Base-by-base conservation (phyloP, 2,797 vertebrate species). In the Oreonectes daqikongensis region DNA sequence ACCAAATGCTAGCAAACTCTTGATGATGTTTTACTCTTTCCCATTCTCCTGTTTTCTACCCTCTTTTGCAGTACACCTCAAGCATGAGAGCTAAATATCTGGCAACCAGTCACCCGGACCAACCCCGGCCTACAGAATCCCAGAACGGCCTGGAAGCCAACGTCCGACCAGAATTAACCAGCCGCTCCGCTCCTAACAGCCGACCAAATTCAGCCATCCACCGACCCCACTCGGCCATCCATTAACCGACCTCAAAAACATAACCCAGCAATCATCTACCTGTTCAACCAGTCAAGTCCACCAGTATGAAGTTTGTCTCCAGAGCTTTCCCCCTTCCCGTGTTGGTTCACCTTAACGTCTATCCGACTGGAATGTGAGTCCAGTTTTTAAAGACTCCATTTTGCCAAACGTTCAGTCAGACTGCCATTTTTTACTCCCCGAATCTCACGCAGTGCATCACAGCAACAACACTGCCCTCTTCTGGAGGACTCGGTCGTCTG, bases 31-130 rank as follows among this genome's bases (percentile, higher is more conserved):
- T 76, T 46, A 28, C 55, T 30, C 28, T 76, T 88, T 94, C 69
- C 17, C 42, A n/a, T 42, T 35, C 35, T 74, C 50, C 50, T 44
- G 50, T 46, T 76, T 59, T 46, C n/a, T 42, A 35, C 3, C 71
- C 65, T 77, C 77, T 75, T 85, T 87, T 88, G 26, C 90, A 99
- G 98, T 99, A 99, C 94, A 98, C 98, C 81, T 98, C 96, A 92
- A 99, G 98, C 94, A 99, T 99, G 98, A 95, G 98, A 90, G 97
- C 96, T 59, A 99, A 99, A 93, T 99, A 99, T 93, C 95, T 99
- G 89, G 98, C 98, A 89, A 97, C 95, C 87, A 96, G 95, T 90
- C 94, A 92, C 83, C 94, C 94, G 10, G 95, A 95, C 84, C 91
- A 90, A 86, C 91, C 87, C 92, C 91, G 59, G 59, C 67, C 88